Evolutionary conservation across 2,797 vertebrate species (phyloP), one percentile per base, ranked within the genome.

Genomic region (Limnodromus scolopaceus): DNA sequence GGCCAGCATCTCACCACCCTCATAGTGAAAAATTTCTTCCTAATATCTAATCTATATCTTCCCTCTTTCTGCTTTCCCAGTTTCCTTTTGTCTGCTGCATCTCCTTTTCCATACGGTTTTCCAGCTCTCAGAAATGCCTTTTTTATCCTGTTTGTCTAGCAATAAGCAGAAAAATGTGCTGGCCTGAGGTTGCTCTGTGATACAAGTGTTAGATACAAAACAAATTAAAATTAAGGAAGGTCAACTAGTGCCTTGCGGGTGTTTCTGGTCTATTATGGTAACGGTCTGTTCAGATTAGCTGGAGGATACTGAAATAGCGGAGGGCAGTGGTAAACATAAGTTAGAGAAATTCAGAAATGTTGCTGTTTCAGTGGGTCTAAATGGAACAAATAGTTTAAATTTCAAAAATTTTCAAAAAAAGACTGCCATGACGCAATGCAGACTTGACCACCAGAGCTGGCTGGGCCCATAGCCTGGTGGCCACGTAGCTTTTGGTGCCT

Each of bases 401-500:
- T 61, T 6, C 0, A 70, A 77, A 72, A 46, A 36, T 5, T 2
- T 30, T 43, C 9, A 27, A 39, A 34, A 38, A 19, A 20, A 53
- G 23, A 55, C 8, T 38, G 45, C 4, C 22, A 18, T 2, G 4
- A 16, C 36, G 12, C 38, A 76, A 25, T 3, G 34, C 38, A 75
- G 18, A 61, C 43, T 63, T 66, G 48, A 27, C 22, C 12, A 6
- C 11, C 15, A 25, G 27, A 64, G 39, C 22, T 68, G 36, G 8
- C 3, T 64, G 61, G 57, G 22, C 13, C 46, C 4, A 1, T 12
- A 9, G 9, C 2, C 3, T 1, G 0, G 8, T 17, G 5, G 27
- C 76, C 34, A 53, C 3, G 3, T 4, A 53, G 10, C 10, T 57
- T 53, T 69, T 13, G 12, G 23, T 58, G 9, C 4, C 7, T 6